These are phyloP conservation scores for Chelonia mydas DNA, from an alignment of 2,797 vertebrate species.

Conservation along the genomic window DNA sequence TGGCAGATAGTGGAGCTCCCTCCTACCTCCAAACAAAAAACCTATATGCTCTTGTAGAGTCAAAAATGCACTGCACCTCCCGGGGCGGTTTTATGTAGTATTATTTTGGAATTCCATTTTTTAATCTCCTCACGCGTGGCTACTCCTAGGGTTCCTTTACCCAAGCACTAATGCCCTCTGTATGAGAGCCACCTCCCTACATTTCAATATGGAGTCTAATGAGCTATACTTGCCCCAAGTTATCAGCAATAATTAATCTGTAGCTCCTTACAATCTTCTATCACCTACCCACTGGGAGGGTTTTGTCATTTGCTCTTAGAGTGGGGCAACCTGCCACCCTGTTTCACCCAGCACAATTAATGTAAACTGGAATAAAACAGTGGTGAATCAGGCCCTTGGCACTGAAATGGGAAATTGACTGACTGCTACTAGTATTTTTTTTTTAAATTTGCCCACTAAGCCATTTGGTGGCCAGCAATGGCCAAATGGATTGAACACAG, in stretches of 20 bases:
- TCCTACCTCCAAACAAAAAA: background rate
- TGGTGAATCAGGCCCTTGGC: background rate
- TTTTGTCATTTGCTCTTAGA: background rate
- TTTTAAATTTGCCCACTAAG: background rate
- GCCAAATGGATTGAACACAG: background rate
- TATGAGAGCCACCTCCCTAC: background rate
- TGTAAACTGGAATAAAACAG: background rate
- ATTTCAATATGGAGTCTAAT: background rate
- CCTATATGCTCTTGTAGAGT: background rate
- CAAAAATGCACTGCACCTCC: background rate
- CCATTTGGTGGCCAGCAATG: background rate
- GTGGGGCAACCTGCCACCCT: background rate
- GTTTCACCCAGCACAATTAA: background rate
- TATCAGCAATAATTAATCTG: background rate
- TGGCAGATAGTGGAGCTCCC: background rate
- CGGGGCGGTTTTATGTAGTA: background rate
- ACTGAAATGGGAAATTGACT: background rate
- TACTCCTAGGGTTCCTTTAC: background rate
- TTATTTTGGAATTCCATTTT: background rate
- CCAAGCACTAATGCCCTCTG: background rate
- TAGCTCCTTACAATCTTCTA: background rate
- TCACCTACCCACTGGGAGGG: rapidly evolving
- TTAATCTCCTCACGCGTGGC: background rate
- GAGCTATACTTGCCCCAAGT: background rate
- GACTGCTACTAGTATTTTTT: background rate